Evolutionary conservation across 2,797 vertebrate species (phyloP).

Genomic region (Choloepus didactylus): DNA sequence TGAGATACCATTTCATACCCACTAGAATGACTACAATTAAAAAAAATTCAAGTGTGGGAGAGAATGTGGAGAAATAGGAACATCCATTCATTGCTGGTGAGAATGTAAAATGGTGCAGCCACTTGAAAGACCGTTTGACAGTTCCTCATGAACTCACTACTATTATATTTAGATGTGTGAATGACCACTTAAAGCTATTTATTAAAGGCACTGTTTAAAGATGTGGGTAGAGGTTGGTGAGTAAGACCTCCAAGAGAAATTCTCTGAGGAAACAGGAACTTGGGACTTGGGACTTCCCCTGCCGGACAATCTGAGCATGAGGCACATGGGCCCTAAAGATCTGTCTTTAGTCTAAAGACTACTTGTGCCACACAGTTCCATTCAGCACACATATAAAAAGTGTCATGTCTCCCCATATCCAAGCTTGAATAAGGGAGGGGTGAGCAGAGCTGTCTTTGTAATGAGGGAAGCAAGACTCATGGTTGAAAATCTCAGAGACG

Average conservation of each 20-base stretch:
- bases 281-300: not conserved
- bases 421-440: not conserved
- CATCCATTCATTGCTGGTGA: too few species aligned
- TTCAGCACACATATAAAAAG: not conserved
- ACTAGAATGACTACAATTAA: not conserved
- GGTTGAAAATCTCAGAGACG: not conserved
- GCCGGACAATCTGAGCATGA: not conserved
- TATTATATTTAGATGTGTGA: not conserved
- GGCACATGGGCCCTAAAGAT: not conserved
- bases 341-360: not conserved
- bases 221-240: not conserved
- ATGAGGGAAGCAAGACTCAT: not conserved
- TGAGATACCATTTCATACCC: too few species aligned
- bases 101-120: too few species aligned
- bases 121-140: too few species aligned
- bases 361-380: not conserved
- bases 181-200: not conserved
- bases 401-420: not conserved
- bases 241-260: not conserved
- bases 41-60: too few species aligned
- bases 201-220: not conserved
- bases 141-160: not conserved
- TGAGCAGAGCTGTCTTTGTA: not conserved
- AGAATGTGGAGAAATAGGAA: too few species aligned
- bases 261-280: too few species aligned